Conservation (phyloP, 2,113 vertebrate genomes). For the Empidonax traillii region DNA sequence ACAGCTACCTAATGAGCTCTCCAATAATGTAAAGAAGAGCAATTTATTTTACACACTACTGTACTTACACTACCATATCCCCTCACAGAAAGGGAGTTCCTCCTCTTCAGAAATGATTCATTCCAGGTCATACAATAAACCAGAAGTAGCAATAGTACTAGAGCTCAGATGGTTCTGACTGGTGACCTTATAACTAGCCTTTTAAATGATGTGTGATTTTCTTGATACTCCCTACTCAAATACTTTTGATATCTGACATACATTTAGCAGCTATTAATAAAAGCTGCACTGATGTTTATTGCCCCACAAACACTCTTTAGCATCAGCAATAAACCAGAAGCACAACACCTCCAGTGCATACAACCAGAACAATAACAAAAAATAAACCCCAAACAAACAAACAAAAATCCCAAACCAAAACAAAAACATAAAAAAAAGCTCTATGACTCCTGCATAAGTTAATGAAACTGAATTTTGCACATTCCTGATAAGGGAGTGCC, state of each 20-base stretch:
- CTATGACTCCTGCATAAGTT: background rate
- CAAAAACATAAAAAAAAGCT: background rate
- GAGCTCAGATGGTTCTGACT: background rate
- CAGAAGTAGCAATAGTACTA: background rate
- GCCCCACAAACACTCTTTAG: background rate
- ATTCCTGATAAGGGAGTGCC: background rate
- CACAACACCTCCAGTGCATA: background rate
- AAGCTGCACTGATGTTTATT: background rate
- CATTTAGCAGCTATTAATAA: background rate
- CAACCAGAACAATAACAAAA: background rate
- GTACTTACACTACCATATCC: background rate
- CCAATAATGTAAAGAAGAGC: background rate
- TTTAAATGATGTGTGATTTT: background rate
- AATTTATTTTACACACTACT: background rate
- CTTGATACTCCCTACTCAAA: background rate
- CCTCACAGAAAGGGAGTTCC: background rate
- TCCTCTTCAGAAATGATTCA: background rate
- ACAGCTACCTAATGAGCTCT: conserved; percentile 16
- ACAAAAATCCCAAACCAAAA: background rate
- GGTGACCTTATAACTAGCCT: background rate
- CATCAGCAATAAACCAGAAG: background rate
- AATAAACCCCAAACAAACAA: background rate
- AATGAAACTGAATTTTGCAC: background rate
- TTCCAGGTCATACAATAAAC: background rate
- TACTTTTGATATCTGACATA: background rate